phyloP scores from a whole-genome alignment of 1,140 invertebrate species.

The Diorhabda elongata region DNA sequence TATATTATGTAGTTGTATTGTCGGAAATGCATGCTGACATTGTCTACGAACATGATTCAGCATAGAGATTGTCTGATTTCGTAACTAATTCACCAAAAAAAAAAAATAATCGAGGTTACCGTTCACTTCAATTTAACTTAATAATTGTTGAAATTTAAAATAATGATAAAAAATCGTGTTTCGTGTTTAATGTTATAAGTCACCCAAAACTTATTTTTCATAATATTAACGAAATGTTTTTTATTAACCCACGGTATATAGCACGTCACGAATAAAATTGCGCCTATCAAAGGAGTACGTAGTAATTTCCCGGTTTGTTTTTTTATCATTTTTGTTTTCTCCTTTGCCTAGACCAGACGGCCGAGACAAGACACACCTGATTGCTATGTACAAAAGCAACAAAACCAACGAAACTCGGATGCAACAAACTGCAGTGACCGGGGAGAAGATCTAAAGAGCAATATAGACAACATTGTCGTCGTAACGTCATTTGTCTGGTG shows the following conservation, averaged over 20 bases:
- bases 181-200: no score
- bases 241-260: no score
- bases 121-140: no score
- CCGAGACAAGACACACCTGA: not conserved
- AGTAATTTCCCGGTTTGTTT: not conserved
- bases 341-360: not conserved
- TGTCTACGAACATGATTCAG: not conserved
- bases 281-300: not conserved
- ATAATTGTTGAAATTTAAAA: no score
- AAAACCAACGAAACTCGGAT: not conserved
- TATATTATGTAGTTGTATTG: not conserved
- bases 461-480: constrained; percentile 6
- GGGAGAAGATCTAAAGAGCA: not conserved
- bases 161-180: no score
- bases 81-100: no score
- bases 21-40: not conserved
- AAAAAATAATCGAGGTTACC: no score
- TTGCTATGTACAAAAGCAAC: not conserved
- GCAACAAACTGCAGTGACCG: constrained; percentile 4
- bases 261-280: not conserved
- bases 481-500: constrained; percentile 1
- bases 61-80: no score
- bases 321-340: not conserved
- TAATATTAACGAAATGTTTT: no score
- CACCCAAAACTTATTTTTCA: no score